Percentiles rank a stretch among this genome's conserved stretches.
Conservation (phyloP, 2,113 vertebrate genomes). For the Gallinago undulata region DNA sequence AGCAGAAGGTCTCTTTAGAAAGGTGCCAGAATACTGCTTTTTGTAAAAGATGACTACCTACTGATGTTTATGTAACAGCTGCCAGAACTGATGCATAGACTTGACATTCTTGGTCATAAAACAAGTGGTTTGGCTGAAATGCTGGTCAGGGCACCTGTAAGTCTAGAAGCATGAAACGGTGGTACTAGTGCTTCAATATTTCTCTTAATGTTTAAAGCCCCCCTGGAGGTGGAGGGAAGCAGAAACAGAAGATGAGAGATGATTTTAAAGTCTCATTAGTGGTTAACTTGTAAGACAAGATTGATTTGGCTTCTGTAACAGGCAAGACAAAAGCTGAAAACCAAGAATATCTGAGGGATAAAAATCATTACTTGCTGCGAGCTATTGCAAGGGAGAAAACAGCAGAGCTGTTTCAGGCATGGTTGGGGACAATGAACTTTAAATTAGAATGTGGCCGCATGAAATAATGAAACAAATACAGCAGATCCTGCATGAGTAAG, state of each 20-base stretch:
- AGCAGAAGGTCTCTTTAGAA: background rate
- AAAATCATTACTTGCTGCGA: background rate
- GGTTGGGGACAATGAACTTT: background rate
- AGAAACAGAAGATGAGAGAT: background rate
- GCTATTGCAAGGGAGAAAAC: background rate
- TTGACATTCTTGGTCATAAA: background rate
- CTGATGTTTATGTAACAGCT: background rate
- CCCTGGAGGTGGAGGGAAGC: background rate
- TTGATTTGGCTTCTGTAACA: background rate
- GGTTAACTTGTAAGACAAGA: background rate
- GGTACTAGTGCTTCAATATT: background rate
- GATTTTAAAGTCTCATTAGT: background rate
- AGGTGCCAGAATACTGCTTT: background rate
- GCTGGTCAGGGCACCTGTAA: background rate
- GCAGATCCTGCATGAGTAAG: background rate
- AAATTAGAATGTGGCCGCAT: background rate
- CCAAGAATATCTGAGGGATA: slow-evolving; percentile 26
- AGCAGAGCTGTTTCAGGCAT: background rate
- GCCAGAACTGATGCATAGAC: background rate
- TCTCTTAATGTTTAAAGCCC: background rate
- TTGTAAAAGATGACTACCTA: background rate
- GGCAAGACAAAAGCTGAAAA: slow-evolving; percentile 6
- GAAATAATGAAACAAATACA: background rate
- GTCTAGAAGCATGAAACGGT: background rate
- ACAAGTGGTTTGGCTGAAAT: background rate